Conservation (phyloP, 2,888 invertebrate genomes). For the Lasiommata megera region DNA sequence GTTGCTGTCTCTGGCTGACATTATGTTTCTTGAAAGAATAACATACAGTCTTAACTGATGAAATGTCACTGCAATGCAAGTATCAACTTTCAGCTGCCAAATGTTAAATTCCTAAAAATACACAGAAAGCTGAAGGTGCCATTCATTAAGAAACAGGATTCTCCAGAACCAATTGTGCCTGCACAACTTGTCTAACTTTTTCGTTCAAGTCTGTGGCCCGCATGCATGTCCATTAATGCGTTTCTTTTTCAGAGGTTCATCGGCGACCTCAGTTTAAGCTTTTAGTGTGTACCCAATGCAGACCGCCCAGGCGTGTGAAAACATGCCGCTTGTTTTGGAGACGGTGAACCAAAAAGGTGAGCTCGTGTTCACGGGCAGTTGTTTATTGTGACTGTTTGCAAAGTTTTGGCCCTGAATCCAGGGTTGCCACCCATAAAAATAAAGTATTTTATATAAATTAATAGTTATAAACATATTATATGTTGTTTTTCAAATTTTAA, state of each 20-base stretch:
- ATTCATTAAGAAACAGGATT: too few relatives aligned
- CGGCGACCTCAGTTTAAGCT: constrained; percentile 66
- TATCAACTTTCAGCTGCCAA: too few relatives aligned
- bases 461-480: too few relatives aligned
- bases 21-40: too few relatives aligned
- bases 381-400: constrained; percentile 31
- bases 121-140: too few relatives aligned
- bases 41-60: too few relatives aligned
- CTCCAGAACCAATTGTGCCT: background rate
- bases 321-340: constrained; percentile 67
- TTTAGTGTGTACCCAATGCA: constrained; percentile 72
- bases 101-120: too few relatives aligned
- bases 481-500: too few relatives aligned
- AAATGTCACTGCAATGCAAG: too few relatives aligned
- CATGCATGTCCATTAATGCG: constrained; percentile 72
- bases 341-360: constrained; percentile 74
- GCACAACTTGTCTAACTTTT: background rate
- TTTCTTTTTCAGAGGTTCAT: constrained; percentile 76
- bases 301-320: constrained; percentile 56
- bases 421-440: constrained; percentile 2
- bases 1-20: too few relatives aligned
- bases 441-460: background rate
- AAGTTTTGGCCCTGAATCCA: constrained; percentile 28
- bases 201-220: constrained; percentile 24
- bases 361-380: constrained; percentile 46